Evolutionary conservation across 1,140 invertebrate species (phyloP).

Genomic region (Magallana angulata): DNA sequence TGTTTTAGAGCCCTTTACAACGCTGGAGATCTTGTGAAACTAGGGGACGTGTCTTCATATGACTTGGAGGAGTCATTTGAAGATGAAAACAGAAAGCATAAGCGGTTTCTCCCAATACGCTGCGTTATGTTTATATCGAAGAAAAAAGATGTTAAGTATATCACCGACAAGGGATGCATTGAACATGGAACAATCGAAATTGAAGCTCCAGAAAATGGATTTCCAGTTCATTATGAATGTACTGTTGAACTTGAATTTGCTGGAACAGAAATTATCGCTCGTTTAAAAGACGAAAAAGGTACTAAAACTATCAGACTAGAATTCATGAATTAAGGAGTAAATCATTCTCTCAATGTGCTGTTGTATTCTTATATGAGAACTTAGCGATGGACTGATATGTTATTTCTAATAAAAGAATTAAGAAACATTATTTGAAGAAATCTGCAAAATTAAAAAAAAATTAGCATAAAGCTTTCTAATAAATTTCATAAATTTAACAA

Average conservation of each 20-base stretch:
- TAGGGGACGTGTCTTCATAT: neutral
- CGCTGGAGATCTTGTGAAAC: neutral
- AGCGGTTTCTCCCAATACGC: neutral
- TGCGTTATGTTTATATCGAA: neutral
- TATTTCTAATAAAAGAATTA: too few species aligned
- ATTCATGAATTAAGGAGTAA: neutral
- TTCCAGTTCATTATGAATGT: conserved; percentile 30
- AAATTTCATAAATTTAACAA: too few species aligned
- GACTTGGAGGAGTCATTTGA: neutral
- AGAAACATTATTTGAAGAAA: too few species aligned
- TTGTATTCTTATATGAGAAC: too few species aligned
- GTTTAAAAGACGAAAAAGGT: neutral
- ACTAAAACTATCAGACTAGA: conserved; percentile 6
- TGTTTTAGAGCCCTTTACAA: conserved; percentile 18
- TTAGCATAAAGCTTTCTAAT: too few species aligned
- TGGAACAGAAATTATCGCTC: conserved; percentile 36
- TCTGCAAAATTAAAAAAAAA: too few species aligned
- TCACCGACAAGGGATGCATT: conserved; percentile 1
- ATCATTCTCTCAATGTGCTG: too few species aligned
- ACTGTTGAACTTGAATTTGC: conserved; percentile 29
- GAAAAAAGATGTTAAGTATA: neutral
- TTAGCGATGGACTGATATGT: too few species aligned
- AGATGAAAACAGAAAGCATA: neutral
- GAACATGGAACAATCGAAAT: neutral
- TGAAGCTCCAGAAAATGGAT: neutral